These are phyloP conservation scores for Rutilus rutilus DNA, from an alignment of 2,113 vertebrate genomes.

Conservation along the genomic window DNA sequence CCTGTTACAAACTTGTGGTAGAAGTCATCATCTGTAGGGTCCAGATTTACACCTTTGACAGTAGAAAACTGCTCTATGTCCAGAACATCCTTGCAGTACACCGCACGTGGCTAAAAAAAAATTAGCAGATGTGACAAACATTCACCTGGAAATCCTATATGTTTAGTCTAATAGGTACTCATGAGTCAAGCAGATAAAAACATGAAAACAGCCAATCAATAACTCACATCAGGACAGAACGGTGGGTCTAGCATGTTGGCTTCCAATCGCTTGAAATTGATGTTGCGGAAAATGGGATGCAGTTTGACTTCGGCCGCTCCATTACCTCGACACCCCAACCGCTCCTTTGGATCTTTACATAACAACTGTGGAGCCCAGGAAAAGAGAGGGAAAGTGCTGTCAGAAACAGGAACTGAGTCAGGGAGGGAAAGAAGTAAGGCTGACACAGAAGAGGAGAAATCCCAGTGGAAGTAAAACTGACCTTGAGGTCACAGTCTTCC, in stretches of 20 bases:
- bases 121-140: neutral
- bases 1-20: constrained; percentile 87
- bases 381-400: neutral
- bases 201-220: neutral
- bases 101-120: constrained; percentile 80
- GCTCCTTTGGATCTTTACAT: constrained; percentile 85
- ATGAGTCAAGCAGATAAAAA: constrained; percentile 32
- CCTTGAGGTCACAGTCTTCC: constrained; percentile 23
- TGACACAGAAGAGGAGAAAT: constrained; percentile 11
- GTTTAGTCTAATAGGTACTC: neutral
- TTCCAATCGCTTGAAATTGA: constrained; percentile 89
- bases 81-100: constrained; percentile 90
- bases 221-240: constrained; percentile 85
- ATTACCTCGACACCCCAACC: constrained; percentile 78
- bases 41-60: constrained; percentile 89
- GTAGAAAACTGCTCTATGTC: constrained; percentile 93
- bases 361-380: constrained; percentile 74
- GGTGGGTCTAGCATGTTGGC: constrained; percentile 82
- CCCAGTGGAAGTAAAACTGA: constrained; percentile 24
- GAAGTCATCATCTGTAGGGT: constrained; percentile 89
- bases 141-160: neutral
- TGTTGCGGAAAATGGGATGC: constrained; percentile 83
- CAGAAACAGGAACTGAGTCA: constrained; percentile 1
- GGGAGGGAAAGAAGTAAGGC: neutral
- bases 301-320: constrained; percentile 74